These are phyloP conservation scores for Typhlichthys subterraneus DNA, from an alignment of 2,797 vertebrate species.

Conservation along the genomic window DNA sequence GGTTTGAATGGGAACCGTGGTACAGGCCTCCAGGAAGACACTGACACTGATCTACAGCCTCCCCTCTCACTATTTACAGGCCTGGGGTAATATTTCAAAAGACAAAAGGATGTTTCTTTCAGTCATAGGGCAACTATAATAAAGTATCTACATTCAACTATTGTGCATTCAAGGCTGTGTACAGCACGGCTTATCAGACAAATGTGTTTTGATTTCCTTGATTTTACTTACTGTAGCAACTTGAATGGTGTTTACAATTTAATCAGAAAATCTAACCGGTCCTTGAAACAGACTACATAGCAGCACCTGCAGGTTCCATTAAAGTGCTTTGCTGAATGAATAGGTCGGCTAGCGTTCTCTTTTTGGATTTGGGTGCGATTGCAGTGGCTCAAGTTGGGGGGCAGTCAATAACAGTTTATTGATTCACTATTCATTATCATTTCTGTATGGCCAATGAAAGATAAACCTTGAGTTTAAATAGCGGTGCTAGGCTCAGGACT, in stretches of 20 bases:
- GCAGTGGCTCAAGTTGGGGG: too few relatives aligned
- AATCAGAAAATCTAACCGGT: neutral
- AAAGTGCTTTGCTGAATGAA: neutral
- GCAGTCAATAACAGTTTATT: too few relatives aligned
- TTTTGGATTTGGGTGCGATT: too few relatives aligned
- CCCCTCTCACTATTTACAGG: constrained; percentile 65
- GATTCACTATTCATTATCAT: too few relatives aligned
- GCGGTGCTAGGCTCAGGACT: constrained; percentile 44
- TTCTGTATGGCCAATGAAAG: constrained; percentile 28
- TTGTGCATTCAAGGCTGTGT: constrained; percentile 33
- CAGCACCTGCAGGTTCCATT: constrained; percentile 13
- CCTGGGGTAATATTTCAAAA: constrained; percentile 71
- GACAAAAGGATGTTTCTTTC: constrained; percentile 74
- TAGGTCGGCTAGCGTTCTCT: neutral
- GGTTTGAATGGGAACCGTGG: constrained; percentile 63
- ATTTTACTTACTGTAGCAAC: too few relatives aligned
- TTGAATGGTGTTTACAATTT: neutral
- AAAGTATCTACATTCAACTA: constrained; percentile 43
- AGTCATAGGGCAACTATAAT: constrained; percentile 59
- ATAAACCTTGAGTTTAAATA: constrained; percentile 48
- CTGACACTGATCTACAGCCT: constrained; percentile 76
- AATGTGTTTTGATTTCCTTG: too few relatives aligned
- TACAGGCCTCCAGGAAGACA: constrained; percentile 65
- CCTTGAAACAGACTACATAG: neutral
- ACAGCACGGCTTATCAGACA: neutral